phyloP scores from a whole-genome alignment of 2,888 invertebrate species.

The Oscheius myriophilus region DNA sequence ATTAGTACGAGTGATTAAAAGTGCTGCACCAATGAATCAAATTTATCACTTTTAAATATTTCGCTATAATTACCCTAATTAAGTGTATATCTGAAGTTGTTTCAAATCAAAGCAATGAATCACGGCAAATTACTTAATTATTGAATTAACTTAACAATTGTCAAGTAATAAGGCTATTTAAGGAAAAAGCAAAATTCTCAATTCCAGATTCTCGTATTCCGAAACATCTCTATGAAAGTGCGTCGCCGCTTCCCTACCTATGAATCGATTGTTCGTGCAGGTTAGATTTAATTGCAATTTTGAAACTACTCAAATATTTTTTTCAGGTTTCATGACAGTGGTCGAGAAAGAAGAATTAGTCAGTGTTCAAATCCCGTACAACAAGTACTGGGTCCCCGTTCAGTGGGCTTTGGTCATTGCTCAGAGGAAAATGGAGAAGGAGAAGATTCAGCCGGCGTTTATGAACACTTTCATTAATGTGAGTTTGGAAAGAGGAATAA shows the following conservation, averaged over 20 bases:
- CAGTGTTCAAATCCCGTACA: constrained; percentile 45
- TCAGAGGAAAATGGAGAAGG: constrained; percentile 23
- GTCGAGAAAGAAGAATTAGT: constrained; percentile 48
- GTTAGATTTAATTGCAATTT: constrained; percentile 14
- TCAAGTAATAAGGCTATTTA: no score
- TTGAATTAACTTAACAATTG: no score
- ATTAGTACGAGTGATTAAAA: no score
- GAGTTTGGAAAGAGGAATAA: not conserved
- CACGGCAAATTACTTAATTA: no score
- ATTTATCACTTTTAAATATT: no score
- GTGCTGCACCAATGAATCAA: no score
- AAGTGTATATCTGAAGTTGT: no score
- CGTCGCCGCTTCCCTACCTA: constrained; percentile 57
- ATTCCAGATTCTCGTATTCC: constrained; percentile 56
- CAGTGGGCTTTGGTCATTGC: constrained; percentile 58
- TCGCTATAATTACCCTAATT: no score
- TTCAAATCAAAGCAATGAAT: no score
- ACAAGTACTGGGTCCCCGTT: constrained; percentile 67
- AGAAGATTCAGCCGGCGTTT: constrained; percentile 24
- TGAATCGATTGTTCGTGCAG: constrained; percentile 49
- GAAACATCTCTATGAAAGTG: constrained; percentile 62
- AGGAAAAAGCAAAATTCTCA: no score
- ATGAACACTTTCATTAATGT: constrained; percentile 24
- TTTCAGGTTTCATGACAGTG: constrained; percentile 49
- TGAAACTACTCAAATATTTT: not conserved